Conservation (phyloP, 2,113 vertebrate genomes). For the Elanoides forficatus region DNA sequence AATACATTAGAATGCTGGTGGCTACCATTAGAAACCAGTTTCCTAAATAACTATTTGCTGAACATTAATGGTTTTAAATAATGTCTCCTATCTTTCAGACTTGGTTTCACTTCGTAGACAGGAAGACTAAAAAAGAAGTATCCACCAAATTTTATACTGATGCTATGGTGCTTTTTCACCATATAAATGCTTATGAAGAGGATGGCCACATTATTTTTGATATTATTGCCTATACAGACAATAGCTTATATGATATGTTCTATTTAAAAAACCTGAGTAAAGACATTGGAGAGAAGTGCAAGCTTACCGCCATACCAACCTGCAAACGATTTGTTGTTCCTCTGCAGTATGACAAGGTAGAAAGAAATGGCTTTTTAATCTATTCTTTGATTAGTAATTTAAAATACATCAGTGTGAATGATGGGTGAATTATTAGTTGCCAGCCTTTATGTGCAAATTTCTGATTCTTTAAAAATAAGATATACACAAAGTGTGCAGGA, state of each 20-base stretch:
- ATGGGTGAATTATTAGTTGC: neutral
- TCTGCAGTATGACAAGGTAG: conserved; percentile 80
- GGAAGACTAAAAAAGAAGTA: conserved; percentile 79
- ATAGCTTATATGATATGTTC: conserved; percentile 88
- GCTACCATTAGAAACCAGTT: neutral
- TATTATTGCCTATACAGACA: conserved; percentile 82
- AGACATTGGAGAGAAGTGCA: conserved; percentile 14
- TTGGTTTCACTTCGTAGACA: conserved; percentile 89
- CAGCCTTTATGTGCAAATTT: neutral
- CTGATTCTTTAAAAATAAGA: neutral
- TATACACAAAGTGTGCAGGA: neutral
- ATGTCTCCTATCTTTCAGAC: conserved; percentile 73
- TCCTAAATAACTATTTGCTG: neutral
- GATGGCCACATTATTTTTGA: conserved; percentile 87
- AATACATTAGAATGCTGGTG: neutral
- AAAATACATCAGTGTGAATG: neutral
- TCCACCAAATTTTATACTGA: conserved; percentile 79
- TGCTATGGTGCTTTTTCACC: conserved; percentile 87
- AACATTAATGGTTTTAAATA: neutral
- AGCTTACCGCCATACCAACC: conserved; percentile 58
- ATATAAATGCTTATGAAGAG: conserved; percentile 91
- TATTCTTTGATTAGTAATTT: neutral
- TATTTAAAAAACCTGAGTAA: conserved; percentile 81
- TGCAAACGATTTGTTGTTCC: conserved; percentile 87
- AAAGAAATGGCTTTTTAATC: neutral